Evolutionary conservation across 2,888 invertebrate genomes (phyloP).

Genomic region (Spatulosminthurus flaviceps): DNA sequence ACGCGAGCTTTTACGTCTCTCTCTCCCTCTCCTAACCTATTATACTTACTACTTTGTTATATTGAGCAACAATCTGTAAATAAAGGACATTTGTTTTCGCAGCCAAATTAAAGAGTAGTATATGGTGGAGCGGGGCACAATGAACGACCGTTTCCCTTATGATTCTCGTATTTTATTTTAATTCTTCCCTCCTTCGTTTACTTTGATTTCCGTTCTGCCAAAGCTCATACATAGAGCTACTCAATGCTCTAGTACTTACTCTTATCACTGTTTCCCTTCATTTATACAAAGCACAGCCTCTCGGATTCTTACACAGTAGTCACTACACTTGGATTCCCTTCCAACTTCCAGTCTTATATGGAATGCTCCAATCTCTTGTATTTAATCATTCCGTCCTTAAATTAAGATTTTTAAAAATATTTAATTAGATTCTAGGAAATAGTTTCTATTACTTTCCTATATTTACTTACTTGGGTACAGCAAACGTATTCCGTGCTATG

Average conservation of each 20-base stretch:
- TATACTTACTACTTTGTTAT: background rate
- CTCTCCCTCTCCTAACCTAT: background rate
- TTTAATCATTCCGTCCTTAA: background rate
- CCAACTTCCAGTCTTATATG: background rate
- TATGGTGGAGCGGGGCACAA: background rate
- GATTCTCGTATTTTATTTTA: slow-evolving; percentile 21
- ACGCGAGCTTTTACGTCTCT: slow-evolving; percentile 12
- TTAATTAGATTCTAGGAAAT: background rate
- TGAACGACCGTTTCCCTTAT: slow-evolving; percentile 18
- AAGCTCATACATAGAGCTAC: background rate
- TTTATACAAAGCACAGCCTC: background rate
- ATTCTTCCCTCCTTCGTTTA: slow-evolving; percentile 3
- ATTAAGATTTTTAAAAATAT: no score
- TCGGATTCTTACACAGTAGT: background rate
- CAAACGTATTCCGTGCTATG: no score
- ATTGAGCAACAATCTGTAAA: slow-evolving; percentile 10
- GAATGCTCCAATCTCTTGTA: background rate
- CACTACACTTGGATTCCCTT: background rate
- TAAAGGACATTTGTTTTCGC: slow-evolving; percentile 19
- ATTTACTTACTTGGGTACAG: no score
- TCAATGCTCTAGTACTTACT: background rate
- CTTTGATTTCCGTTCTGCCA: background rate
- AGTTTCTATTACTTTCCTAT: no score
- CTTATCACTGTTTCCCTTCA: background rate
- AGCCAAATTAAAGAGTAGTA: slow-evolving; percentile 27